A percentile compares a stretch with the other conserved stretches of the same genome.
phyloP scores from a whole-genome alignment of 1,140 invertebrate genomes.

The Eciton burchellii region DNA sequence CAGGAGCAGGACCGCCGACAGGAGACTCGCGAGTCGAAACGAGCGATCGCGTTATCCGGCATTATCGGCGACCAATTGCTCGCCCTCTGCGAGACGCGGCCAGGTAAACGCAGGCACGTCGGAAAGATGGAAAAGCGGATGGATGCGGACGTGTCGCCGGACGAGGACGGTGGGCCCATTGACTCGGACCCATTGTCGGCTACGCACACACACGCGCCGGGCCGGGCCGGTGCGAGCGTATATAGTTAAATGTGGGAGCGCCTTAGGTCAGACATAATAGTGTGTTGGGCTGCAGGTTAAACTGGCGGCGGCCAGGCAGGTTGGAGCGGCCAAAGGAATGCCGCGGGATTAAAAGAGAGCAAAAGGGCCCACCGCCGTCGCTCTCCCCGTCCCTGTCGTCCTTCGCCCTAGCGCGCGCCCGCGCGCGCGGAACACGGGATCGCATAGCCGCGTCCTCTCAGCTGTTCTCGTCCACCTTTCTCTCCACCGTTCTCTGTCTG shows the following conservation, averaged over 20 bases:
- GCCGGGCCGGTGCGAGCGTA: slow-evolving; percentile 55
- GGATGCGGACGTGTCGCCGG: slow-evolving; percentile 7
- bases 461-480: slow-evolving; percentile 26
- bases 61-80: not conserved
- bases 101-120: not conserved
- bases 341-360: slow-evolving; percentile 74
- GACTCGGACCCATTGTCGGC: slow-evolving; percentile 63
- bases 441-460: slow-evolving; percentile 42
- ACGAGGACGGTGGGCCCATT: slow-evolving; percentile 49
- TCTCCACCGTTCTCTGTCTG: not conserved
- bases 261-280: slow-evolving; percentile 83
- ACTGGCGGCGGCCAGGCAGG: slow-evolving; percentile 79
- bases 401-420: slow-evolving; percentile 10
- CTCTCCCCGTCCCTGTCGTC: slow-evolving; percentile 8
- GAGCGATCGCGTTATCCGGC: too few relatives aligned
- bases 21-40: too few relatives aligned
- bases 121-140: slow-evolving; percentile 22
- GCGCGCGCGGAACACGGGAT: slow-evolving; percentile 37
- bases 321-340: slow-evolving; percentile 81
- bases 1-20: too few relatives aligned
- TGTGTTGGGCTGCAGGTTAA: slow-evolving; percentile 83
- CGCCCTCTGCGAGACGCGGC: not conserved
- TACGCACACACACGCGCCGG: not conserved
- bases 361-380: slow-evolving; percentile 55
- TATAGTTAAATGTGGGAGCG: slow-evolving; percentile 84